Evolutionary conservation across 2,113 vertebrate species (phyloP).

Genomic region (Austrofundulus limnaeus): DNA sequence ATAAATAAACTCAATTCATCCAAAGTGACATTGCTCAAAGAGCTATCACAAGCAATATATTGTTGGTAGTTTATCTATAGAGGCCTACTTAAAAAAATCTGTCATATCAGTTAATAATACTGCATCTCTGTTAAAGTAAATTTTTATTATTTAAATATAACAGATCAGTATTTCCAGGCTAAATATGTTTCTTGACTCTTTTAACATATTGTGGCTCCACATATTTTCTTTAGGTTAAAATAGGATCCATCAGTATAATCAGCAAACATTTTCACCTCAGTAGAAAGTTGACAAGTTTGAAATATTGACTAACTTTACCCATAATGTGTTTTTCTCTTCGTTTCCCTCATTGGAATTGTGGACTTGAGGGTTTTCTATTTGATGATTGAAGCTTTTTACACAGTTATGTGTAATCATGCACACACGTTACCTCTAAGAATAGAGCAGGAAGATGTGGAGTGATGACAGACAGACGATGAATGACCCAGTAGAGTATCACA

Average conservation of each 20-base stretch:
- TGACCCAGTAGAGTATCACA: conserved; percentile 60
- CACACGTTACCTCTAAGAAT: conserved; percentile 27
- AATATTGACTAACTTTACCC: conserved; percentile 28
- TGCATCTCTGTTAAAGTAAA: no score
- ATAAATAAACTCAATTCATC: no score
- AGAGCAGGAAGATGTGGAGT: conserved; percentile 38
- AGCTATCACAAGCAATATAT: no score
- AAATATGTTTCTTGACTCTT: conserved; percentile 14
- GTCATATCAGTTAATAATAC: no score
- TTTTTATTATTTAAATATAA: no score
- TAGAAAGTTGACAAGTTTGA: conserved; percentile 31
- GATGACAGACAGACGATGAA: conserved; percentile 68
- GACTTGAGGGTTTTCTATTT: conserved; percentile 6
- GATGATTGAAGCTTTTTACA: background rate
- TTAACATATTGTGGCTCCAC: conserved; percentile 20
- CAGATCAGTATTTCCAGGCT: background rate
- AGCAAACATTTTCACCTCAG: conserved; percentile 19
- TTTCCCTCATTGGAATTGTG: conserved; percentile 18
- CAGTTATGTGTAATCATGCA: conserved; percentile 3
- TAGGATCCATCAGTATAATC: conserved; percentile 17
- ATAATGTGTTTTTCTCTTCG: conserved; percentile 1
- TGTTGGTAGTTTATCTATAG: no score
- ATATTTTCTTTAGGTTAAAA: conserved; percentile 33
- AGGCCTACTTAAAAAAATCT: no score
- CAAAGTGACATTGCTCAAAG: no score